Evolutionary conservation across 2,113 vertebrate genomes (phyloP), one percentile per base, ranked within the genome.

Genomic region (Platichthys stellatus): DNA sequence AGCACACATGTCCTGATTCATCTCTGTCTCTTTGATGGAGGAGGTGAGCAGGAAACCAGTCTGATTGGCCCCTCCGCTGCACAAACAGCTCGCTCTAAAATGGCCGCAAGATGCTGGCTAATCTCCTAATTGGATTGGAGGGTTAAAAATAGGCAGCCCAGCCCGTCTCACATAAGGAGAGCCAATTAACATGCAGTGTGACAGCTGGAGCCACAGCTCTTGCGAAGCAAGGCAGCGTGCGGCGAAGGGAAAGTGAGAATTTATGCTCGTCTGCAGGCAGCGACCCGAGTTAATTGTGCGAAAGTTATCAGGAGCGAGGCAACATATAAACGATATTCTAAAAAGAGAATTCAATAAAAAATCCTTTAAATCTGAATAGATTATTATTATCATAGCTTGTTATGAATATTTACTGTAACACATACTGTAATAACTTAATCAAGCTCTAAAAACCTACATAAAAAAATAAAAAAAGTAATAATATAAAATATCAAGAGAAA

Each of bases 41-140:
- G 64, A 72, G 10, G 63, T 43, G 49, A 65, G 60, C 28, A 77
- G 61, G 68, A 64, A 82, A 63, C 62, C 40, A 20, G 53, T 85
- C 53, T 84, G 79, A 85, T 82, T 78, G 74, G 80, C 71, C 83
- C 70, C 67, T 71, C 59, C 57, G 77, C 84, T 84, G 75, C 91
- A 89, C 83, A 90, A 83, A 82, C 90, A 90, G 86, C 85, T 93
- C 91, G 54, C 88, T 93, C 83, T 92, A 94, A 94, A 92, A 93
- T 90, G 83, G 92, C 90, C 84, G 82, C 90, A 89, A 93, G 54
- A 93, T 91, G 74, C 88, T 79, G 86, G 86, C 86, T 95, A 93
- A 96, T 93, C 94, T 93, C 83, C 80, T 95, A 94, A 95, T 95
- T 94, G 93, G 93, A 94, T 92, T 90, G 81, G 79, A 81, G 70